Evolutionary conservation across 2,888 invertebrate genomes (phyloP), one percentile per base, ranked within the genome.

Genomic region (Drosophila suboccidentalis): DNA sequence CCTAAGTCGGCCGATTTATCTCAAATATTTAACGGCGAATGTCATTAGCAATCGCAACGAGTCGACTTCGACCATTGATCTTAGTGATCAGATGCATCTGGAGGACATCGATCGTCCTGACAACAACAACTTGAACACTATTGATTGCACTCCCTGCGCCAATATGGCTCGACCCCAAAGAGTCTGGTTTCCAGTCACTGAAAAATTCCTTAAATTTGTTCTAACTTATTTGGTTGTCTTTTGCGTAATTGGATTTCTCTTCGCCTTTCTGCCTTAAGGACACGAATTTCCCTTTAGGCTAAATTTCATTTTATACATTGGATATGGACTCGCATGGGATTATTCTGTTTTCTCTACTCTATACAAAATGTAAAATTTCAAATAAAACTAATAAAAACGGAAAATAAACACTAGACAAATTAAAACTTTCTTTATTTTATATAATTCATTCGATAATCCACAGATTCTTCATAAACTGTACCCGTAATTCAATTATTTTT

Each of bases 151-250:
- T 17, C 15, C 19, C 0, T 5, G 2, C 11, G 19, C 11, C 17
- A 36, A 34, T 19, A 13, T 3, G 8, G n/a, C n/a, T 10, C 4
- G 4, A 19, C 10, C 22, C 5, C 10, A 9, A 10, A 0, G 10
- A 0, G 3, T 11, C 3, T 4, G 19, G 15, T 5, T 17, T 0
- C 26, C 10, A 32, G 17, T 6, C 1, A 8, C 49, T 9, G 15
- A 29, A 4, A 19, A 39, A 17, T 19, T 41, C 0, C 15, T 64
- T 9, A 44, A 32, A 39, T 11, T 55, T 5, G 22, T 71, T 9
- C 10, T 59, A 0, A 32, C 49, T 9, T 71, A 59, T 59, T 70
- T 71, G 19, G 3, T 71, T 71, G 10, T 50, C 17, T 26, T 71
- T 59, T 70, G 38, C 44, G 13, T 59, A 15, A 29, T 71, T 59